These are phyloP conservation scores for Irena cyanogastra DNA, from an alignment of 2,113 vertebrate species.

Conservation along the genomic window DNA sequence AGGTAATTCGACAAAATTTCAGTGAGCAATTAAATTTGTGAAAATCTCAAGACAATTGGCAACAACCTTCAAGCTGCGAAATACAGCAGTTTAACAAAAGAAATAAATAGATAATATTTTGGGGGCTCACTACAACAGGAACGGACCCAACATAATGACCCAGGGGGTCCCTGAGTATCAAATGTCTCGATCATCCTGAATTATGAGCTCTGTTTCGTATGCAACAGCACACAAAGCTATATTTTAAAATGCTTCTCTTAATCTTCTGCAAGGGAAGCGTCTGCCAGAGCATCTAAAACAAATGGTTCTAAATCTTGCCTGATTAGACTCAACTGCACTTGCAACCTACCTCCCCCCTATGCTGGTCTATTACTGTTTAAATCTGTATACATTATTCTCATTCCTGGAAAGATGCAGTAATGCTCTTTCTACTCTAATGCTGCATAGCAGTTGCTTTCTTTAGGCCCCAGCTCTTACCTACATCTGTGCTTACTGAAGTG, in stretches of 20 bases:
- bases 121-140: background rate
- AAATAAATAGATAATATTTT: background rate
- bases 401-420: background rate
- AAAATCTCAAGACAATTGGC: background rate
- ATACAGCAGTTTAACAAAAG: background rate
- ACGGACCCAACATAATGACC: background rate
- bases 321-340: background rate
- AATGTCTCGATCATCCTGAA: background rate
- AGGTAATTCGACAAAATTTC: background rate
- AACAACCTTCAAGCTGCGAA: background rate
- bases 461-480: conserved; percentile 63
- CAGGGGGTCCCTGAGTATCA: background rate
- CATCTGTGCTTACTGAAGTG: conserved; percentile 80
- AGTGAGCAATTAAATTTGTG: background rate
- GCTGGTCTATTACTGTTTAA: background rate
- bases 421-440: conserved; percentile 12
- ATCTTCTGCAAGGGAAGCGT: background rate
- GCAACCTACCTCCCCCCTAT: background rate
- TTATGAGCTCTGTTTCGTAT: background rate
- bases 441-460: conserved; percentile 48
- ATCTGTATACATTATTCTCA: background rate
- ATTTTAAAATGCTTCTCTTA: conserved; percentile 4
- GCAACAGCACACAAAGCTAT: background rate
- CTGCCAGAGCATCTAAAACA: background rate
- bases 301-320: conserved; percentile 21